A percentile compares a stretch with the other conserved stretches of the same genome.
Conservation (phyloP, 2,113 vertebrate genomes). For the Mionectes macconnelli region DNA sequence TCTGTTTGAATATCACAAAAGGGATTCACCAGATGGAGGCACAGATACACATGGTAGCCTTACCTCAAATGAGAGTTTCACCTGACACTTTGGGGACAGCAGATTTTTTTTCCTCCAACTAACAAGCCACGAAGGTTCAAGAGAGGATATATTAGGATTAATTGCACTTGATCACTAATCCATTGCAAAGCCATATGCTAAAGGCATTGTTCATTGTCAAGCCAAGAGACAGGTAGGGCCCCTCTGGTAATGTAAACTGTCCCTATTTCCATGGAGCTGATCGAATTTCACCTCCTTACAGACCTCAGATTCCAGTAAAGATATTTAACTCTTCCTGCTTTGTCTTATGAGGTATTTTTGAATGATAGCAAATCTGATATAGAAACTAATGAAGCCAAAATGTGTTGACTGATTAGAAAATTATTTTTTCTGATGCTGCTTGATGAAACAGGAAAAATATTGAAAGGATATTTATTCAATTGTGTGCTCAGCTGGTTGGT, state of each 20-base stretch:
- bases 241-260: slow-evolving; percentile 72
- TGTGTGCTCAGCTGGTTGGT: background rate
- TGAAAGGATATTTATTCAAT: slow-evolving; percentile 38
- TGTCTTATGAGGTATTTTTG: slow-evolving; percentile 73
- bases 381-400: slow-evolving; percentile 75
- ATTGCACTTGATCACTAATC: slow-evolving; percentile 77
- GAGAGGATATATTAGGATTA: slow-evolving; percentile 78
- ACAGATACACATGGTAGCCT: slow-evolving; percentile 75
- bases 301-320: slow-evolving; percentile 73
- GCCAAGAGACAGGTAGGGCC: slow-evolving; percentile 74
- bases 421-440: slow-evolving; percentile 57
- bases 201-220: slow-evolving; percentile 73
- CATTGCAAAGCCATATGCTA: slow-evolving; percentile 77
- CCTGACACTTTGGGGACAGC: slow-evolving; percentile 73
- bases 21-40: slow-evolving; percentile 79
- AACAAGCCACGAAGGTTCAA: slow-evolving; percentile 75
- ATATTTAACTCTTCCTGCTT: slow-evolving; percentile 72
- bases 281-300: slow-evolving; percentile 73
- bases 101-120: slow-evolving; percentile 43
- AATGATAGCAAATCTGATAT: slow-evolving; percentile 75
- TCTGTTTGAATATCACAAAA: slow-evolving; percentile 80
- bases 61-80: slow-evolving; percentile 77
- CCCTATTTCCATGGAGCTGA: slow-evolving; percentile 68
- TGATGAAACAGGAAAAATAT: slow-evolving; percentile 48
- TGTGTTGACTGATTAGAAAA: slow-evolving; percentile 74